A percentile compares a stretch with the other conserved stretches of the same genome.
Evolutionary conservation across 2,797 vertebrate genomes (phyloP).

Genomic region (Squalus acanthias): DNA sequence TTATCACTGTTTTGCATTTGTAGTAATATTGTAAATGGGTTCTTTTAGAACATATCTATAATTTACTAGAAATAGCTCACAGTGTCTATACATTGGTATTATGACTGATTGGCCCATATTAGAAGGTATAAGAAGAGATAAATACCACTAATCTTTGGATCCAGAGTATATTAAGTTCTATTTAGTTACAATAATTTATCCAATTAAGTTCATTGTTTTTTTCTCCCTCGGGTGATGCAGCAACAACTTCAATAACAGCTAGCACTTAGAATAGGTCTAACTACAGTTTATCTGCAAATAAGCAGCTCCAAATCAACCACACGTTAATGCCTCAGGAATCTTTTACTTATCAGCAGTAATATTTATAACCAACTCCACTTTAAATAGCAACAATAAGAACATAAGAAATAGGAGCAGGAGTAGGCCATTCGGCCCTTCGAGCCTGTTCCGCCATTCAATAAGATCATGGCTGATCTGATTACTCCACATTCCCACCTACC

Average conservation of each 20-base stretch:
- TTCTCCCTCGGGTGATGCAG: not conserved
- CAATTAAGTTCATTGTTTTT: not conserved
- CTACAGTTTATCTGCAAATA: constrained; percentile 5
- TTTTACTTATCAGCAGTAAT: not conserved
- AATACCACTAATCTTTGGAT: not conserved
- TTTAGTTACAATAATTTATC: not conserved
- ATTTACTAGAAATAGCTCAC: not conserved
- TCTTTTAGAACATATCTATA: not conserved
- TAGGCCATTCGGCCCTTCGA: no score
- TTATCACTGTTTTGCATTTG: not conserved
- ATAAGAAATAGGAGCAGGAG: no score
- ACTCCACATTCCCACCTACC: no score
- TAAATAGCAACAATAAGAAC: not conserved
- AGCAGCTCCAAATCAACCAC: not conserved
- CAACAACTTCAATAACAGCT: not conserved
- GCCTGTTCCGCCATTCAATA: no score
- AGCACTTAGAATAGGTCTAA: not conserved
- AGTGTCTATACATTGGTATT: not conserved
- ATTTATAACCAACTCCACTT: not conserved
- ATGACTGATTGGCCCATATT: not conserved
- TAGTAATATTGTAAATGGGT: no score
- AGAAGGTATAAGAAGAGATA: not conserved
- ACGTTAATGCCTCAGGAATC: not conserved
- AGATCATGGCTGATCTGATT: no score
- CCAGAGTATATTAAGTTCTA: not conserved